Evolutionary conservation across 1,140 invertebrate species (phyloP), one percentile per base, ranked within the genome.

Genomic region (Drosophila takahashii): DNA sequence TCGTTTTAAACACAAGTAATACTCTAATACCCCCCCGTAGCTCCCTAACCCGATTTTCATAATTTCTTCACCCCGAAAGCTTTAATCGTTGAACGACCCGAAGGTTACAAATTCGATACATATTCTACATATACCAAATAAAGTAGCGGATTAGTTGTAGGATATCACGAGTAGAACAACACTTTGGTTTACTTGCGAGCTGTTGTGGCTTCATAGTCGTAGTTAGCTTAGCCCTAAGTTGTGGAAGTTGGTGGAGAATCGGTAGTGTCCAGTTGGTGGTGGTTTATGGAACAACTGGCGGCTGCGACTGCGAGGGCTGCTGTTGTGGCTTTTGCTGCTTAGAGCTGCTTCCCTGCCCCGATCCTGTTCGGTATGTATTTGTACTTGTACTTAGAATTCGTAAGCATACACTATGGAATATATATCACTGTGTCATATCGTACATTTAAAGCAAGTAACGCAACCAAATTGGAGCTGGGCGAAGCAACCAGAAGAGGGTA

Each of bases 341-440:
- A 3, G 45, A 53, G 56, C 64, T 79, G 44, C 56, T 73, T 56
- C 73, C 44, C 76, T 56, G 53, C 44, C 65, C 72, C 67, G 48
- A 67, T 57, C 77, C 56, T 67, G 66, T 69, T 80, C 76, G 59
- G 77, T 74, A 61, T 71, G 70, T 48, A 72, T 62, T 72, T 83
- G 85, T 76, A 81, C 60, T 76, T 87, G 83, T 87, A 87, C 70
- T 89, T 87, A 56, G 71, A 77, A 62, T 72, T 69, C 47, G 22
- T 66, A 75, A 77, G 51, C 57, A 85, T 89, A 87, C 77, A 76
- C 79, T 84, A 89, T 75, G 72, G 62, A 84, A 84, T 89, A 89
- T 74, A 75, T 89, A 89, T 89, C 84, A 89, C 85, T 89, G 77
- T 89, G 84, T 90, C 85, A 90, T 90, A 90, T 90, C 85, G 85